Evolutionary conservation across 2,797 vertebrate genomes (phyloP).

Genomic region (Natrix natrix): DNA sequence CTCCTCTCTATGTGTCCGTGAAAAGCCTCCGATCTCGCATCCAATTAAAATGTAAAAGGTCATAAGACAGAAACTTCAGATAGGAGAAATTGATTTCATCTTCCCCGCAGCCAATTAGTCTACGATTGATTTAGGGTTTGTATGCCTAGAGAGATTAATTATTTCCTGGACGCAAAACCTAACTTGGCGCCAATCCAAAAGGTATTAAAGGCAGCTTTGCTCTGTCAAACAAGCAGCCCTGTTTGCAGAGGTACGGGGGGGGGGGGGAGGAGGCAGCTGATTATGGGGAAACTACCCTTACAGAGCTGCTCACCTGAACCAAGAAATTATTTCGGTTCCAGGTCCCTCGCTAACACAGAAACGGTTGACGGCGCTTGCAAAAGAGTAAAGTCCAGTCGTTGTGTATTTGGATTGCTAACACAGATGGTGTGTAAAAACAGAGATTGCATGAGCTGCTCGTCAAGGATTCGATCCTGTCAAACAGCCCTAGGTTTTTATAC

Average conservation of each 20-base stretch:
- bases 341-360: constrained; percentile 54
- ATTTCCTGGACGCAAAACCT: constrained; percentile 44
- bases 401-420: constrained; percentile 60
- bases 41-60: constrained; percentile 47
- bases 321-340: constrained; percentile 57
- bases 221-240: constrained; percentile 56
- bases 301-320: constrained; percentile 52
- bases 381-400: constrained; percentile 43
- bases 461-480: constrained; percentile 55
- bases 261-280: constrained; percentile 6
- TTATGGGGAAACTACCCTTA: constrained; percentile 51
- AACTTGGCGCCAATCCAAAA: constrained; percentile 34
- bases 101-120: constrained; percentile 1
- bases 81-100: constrained; percentile 11
- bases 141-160: constrained; percentile 37
- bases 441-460: constrained; percentile 60
- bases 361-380: constrained; percentile 47
- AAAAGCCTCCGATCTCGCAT: background rate
- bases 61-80: constrained; percentile 34
- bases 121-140: constrained; percentile 31
- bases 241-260: constrained; percentile 50
- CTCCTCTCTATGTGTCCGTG: background rate
- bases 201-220: constrained; percentile 40
- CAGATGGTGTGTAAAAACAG: constrained; percentile 61
- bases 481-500: constrained; percentile 44